Conservation (phyloP, 2,888 invertebrate species). For the Danaus chrysippus region DNA sequence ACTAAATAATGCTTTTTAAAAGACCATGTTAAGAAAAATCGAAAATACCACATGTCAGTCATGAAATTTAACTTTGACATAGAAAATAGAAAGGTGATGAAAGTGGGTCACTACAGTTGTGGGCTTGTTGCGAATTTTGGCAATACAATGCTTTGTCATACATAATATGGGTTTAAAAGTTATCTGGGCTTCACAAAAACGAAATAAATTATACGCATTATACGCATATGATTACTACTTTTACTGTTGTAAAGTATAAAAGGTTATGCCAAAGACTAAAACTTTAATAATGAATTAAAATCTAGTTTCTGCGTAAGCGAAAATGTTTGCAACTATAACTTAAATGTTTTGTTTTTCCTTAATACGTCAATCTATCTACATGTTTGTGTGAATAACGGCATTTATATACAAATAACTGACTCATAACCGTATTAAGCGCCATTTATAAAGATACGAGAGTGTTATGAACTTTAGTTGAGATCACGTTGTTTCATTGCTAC, state of each 20-base stretch:
- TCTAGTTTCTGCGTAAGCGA: not conserved
- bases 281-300: not conserved
- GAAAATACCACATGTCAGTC: not conserved
- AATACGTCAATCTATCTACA: not conserved
- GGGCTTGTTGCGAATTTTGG: conserved; percentile 1
- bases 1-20: too few species aligned
- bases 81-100: conserved; percentile 7
- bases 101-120: not conserved
- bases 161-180: too few species aligned
- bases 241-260: too few species aligned
- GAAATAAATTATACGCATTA: too few species aligned
- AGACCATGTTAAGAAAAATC: too few species aligned
- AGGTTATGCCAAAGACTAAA: too few species aligned
- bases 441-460: conserved; percentile 8
- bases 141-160: not conserved
- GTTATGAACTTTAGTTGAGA: conserved; percentile 2
- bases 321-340: not conserved
- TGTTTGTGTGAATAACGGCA: conserved; percentile 11
- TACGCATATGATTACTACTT: too few species aligned
- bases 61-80: not conserved
- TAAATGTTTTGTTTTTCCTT: not conserved
- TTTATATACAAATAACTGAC: conserved; percentile 15
- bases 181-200: too few species aligned
- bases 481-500: conserved; percentile 8
- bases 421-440: conserved; percentile 15